These are phyloP conservation scores for Lepus europaeus DNA, from an alignment of 2,113 vertebrate species.

Conservation along the genomic window DNA sequence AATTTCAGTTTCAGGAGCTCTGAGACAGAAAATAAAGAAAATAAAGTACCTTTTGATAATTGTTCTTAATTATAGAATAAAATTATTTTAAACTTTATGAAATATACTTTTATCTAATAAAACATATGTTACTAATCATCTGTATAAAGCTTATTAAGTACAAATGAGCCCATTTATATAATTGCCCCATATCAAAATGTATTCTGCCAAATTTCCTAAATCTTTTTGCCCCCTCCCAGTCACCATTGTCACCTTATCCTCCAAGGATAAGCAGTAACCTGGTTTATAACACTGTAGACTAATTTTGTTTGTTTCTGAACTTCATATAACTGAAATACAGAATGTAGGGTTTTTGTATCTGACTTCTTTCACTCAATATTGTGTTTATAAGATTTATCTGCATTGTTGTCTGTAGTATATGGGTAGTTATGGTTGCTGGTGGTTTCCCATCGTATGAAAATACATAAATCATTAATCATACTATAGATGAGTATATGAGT, in stretches of 20 bases:
- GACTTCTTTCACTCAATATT: background rate
- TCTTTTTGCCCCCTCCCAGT: background rate
- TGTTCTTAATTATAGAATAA: background rate
- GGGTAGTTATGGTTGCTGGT: background rate
- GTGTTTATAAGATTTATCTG: background rate
- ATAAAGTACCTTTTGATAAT: conserved; percentile 17
- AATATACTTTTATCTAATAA: background rate
- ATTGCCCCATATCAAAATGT: background rate
- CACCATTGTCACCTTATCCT: background rate
- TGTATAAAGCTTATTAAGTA: background rate
- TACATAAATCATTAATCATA: background rate
- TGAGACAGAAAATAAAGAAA: background rate
- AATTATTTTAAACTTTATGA: conserved; percentile 16
- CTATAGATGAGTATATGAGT: background rate
- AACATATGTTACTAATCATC: background rate
- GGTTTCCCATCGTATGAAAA: background rate
- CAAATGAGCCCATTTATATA: background rate
- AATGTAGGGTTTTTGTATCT: background rate
- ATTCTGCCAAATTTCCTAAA: background rate
- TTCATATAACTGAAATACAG: background rate
- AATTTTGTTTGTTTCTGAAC: background rate
- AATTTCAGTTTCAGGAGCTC: background rate
- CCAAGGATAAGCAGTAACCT: background rate
- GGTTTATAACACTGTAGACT: background rate
- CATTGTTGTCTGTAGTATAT: background rate